Evolutionary conservation across 2,888 invertebrate species (phyloP), one percentile per base, ranked within the genome.

Genomic region (Plebejus argus): DNA sequence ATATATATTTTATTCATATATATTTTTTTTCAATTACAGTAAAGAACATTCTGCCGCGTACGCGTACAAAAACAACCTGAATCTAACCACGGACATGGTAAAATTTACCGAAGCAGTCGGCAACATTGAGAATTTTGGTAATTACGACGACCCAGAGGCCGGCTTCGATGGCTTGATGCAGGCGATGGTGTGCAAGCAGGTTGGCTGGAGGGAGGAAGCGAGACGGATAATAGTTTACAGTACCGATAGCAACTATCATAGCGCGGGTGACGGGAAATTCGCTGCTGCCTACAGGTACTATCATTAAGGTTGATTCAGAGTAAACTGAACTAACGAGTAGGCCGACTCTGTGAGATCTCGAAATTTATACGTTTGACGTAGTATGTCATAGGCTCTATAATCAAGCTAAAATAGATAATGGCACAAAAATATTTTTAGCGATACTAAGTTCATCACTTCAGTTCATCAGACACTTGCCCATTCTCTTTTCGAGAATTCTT

Each of bases 81-180:
- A 95, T 1, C 89, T 98, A 78, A 96, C 96, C 7, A 86, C 91
- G 0, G 88, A 97, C 81, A 94, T 95, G 20, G 78, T 84, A 0
- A 82, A 80, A 70, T 95, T 95, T 80, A 53, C 75, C 1, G 83
- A 89, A 79, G 95, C 80, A 87, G 93, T 80, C 80, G 39, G 76
- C 0, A 66, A 74, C 12, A 56, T 15, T 6, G 35, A 74, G 1
- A 70, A 20, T 15, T 79, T 80, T 35, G 35, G 66, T 53, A 96
- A 96, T 89, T 88, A 96, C 79, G 97, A 97, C 83, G 91, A 95
- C 4, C 97, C 97, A 0, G 98, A 98, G 90, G 98, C 98, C 23
- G 97, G 97, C 4, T 95, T 98, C 75, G 98, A 98, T 87, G 98
- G 97, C 12, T 90, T 98, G 72, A 97, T 98, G 96, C 98, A 98